Evolutionary conservation across 2,888 invertebrate genomes (phyloP).

Genomic region (Nephrotoma appendiculata): DNA sequence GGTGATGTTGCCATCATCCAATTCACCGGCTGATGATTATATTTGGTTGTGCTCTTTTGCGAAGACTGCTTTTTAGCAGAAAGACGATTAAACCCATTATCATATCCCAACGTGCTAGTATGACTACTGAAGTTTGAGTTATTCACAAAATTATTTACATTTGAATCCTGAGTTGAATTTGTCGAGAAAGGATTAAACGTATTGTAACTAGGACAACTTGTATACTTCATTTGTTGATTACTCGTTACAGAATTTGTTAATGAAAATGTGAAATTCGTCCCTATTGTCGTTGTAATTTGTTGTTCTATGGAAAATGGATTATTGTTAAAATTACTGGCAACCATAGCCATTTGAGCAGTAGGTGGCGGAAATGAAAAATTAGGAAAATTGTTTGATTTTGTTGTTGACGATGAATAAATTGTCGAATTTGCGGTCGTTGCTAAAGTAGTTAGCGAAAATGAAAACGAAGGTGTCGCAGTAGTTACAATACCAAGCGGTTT

Average conservation of each 20-base stretch:
- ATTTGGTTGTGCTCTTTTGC: neutral
- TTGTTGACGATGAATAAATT: neutral
- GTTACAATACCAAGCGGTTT: neutral
- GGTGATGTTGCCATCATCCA: neutral
- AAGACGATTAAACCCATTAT: neutral
- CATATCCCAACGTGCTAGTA: neutral
- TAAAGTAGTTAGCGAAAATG: constrained; percentile 1
- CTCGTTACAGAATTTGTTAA: constrained; percentile 11
- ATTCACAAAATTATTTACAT: neutral
- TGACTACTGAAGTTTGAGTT: neutral
- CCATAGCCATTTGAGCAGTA: neutral
- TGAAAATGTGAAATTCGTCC: constrained; percentile 12
- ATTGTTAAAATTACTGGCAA: neutral
- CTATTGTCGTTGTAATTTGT: neutral
- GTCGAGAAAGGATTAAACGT: neutral
- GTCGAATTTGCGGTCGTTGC: neutral
- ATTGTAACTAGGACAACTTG: neutral
- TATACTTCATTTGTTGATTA: constrained; percentile 3
- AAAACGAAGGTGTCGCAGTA: neutral
- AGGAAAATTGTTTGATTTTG: neutral
- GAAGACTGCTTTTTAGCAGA: neutral
- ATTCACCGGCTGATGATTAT: neutral
- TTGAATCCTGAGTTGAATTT: neutral
- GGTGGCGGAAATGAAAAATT: constrained; percentile 1
- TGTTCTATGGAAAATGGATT: neutral